Percentiles rank a stretch among this genome's conserved stretches.
These are phyloP conservation scores for Dendronephthya gigantea DNA, from an alignment of 64 coral and sea anemone genomes.

Conservation along the genomic window DNA sequence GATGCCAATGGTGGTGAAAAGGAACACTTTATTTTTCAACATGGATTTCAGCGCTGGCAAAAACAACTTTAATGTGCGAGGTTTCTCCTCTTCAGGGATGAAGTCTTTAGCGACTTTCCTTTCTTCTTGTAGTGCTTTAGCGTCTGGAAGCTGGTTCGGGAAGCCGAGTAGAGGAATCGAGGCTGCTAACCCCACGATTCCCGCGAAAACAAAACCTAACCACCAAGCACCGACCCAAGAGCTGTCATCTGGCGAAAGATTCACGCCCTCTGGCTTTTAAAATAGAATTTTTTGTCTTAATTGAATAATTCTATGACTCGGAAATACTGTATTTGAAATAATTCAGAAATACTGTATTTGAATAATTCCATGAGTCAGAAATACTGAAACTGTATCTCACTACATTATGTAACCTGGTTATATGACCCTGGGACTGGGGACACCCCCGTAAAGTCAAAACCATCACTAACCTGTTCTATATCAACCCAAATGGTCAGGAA, in stretches of 20 bases:
- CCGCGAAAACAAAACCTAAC: constrained; percentile 84
- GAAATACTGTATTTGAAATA: too few species aligned
- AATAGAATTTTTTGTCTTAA: too few species aligned
- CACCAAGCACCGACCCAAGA: constrained; percentile 92
- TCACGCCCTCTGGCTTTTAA: constrained; percentile 54
- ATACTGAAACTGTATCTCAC: too few species aligned
- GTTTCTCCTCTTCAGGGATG: constrained; percentile 58
- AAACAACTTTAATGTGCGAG: constrained; percentile 63
- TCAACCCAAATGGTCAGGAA: constrained; percentile 81
- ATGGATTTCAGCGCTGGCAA: constrained; percentile 59
- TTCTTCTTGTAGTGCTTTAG: constrained; percentile 46
- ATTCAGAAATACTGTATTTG: too few species aligned
- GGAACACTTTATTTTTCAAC: constrained; percentile 67
- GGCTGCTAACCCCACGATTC: constrained; percentile 42
- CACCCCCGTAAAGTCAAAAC: too few species aligned
- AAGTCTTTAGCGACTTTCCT: constrained; percentile 52
- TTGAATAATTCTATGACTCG: too few species aligned
- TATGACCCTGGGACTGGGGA: too few species aligned
- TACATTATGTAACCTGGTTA: too few species aligned
- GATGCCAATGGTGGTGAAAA: constrained; percentile 53
- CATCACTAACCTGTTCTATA: constrained; percentile 47
- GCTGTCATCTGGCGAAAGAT: constrained; percentile 54
- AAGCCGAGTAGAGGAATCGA: constrained; percentile 68
- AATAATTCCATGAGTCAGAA: too few species aligned
- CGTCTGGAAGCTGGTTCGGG: constrained; percentile 63